phyloP scores from a whole-genome alignment of 2,797 vertebrate genomes.

The Cyclura pinguis region DNA sequence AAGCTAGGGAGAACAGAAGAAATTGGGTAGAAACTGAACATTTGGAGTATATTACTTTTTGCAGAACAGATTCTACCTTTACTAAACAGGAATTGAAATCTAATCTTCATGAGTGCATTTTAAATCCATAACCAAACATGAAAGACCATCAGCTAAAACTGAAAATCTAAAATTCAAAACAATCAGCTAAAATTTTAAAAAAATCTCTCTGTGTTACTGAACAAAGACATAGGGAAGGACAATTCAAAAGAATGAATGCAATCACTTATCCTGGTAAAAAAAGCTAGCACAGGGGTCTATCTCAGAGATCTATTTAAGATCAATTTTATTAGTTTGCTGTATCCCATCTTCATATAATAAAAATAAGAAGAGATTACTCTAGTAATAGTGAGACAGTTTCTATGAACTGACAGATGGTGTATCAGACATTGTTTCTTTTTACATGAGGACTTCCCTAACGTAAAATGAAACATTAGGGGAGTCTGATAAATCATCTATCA shows the following conservation, averaged over 20 bases:
- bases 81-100: slow-evolving; percentile 57
- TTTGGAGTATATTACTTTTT: slow-evolving; percentile 59
- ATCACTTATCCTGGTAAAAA: not conserved
- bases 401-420: not conserved
- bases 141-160: no score
- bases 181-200: not conserved
- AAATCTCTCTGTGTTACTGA: not conserved
- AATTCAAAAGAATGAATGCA: not conserved
- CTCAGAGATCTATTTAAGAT: not conserved
- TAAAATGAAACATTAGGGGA: not conserved
- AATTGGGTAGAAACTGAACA: slow-evolving; percentile 45
- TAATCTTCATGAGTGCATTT: slow-evolving; percentile 55
- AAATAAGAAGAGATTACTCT: not conserved
- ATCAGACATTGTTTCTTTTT: not conserved
- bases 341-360: not conserved
- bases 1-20: slow-evolving; percentile 53
- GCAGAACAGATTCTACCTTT: slow-evolving; percentile 50
- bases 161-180: not conserved
- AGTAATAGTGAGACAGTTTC: not conserved
- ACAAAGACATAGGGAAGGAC: not conserved
- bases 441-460: not conserved
- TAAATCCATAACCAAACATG: slow-evolving; percentile 49
- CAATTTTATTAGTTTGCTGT: not conserved
- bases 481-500: no score
- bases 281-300: not conserved